Evolutionary conservation across 64 coral and sea anemone genomes (phyloP).

Genomic region (Pocillopora verrucosa): DNA sequence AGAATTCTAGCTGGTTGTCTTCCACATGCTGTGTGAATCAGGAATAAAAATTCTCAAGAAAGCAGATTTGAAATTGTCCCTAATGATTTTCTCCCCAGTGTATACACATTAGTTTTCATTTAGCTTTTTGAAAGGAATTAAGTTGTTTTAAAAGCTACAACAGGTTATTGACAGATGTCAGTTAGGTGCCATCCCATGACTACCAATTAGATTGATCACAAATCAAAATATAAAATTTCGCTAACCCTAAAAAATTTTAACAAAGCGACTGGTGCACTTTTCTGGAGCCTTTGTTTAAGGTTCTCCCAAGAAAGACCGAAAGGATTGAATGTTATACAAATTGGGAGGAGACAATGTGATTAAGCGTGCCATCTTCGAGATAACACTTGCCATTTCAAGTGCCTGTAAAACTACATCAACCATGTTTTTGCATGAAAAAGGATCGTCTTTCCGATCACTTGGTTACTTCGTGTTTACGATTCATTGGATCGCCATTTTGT

Average conservation of each 20-base stretch:
- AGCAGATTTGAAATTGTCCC: no score
- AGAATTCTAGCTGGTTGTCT: no score
- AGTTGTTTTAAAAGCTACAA: constrained; percentile 20
- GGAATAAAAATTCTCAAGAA: no score
- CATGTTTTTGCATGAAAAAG: not conserved
- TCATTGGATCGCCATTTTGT: not conserved
- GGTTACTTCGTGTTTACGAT: not conserved
- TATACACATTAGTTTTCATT: no score
- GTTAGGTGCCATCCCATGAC: not conserved
- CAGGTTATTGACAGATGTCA: constrained; percentile 3
- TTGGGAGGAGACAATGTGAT: not conserved
- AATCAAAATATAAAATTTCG: constrained; percentile 15
- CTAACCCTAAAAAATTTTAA: constrained; percentile 37
- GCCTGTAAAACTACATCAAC: not conserved
- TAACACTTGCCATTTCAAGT: not conserved
- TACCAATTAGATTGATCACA: constrained; percentile 18
- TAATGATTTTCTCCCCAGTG: no score
- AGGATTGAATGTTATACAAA: not conserved
- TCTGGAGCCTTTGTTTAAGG: constrained; percentile 3
- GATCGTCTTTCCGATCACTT: not conserved
- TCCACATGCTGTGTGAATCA: no score
- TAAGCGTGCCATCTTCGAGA: not conserved
- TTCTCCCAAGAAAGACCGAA: not conserved
- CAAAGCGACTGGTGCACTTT: constrained; percentile 2
- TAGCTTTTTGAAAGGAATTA: not conserved